Evolutionary conservation across 2,113 vertebrate species (phyloP).

Genomic region (Axis porcinus): DNA sequence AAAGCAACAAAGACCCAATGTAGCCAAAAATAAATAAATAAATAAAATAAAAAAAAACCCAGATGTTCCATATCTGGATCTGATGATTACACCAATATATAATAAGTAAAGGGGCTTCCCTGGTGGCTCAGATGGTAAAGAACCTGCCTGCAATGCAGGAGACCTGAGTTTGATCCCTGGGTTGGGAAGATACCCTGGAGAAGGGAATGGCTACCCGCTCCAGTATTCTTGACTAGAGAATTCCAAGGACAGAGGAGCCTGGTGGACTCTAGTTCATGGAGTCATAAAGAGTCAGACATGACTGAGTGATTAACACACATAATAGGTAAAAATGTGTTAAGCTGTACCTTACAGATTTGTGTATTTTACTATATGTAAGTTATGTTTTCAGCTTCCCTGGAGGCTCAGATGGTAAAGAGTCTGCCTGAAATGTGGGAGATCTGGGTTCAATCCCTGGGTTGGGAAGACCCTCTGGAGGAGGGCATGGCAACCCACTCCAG

Average conservation of each 20-base stretch:
- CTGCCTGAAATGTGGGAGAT: not conserved
- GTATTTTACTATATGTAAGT: not conserved
- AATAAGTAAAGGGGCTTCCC: not conserved
- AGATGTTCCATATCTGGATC: not conserved
- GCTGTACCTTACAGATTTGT: not conserved
- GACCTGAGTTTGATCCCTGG: not conserved
- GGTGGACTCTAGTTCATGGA: not conserved
- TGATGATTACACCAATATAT: not conserved
- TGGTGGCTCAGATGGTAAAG: not conserved
- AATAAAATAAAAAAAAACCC: not conserved
- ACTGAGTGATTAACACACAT: not conserved
- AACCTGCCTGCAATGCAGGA: not conserved
- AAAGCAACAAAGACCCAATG: not conserved
- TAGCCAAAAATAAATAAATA: not conserved
- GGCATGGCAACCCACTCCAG: not conserved
- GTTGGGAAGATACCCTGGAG: not conserved
- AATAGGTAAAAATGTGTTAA: not conserved
- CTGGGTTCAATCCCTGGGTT: not conserved
- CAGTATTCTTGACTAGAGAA: not conserved
- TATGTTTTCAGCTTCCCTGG: not conserved
- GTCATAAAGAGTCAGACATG: not conserved
- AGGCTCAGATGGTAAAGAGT: not conserved
- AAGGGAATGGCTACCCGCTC: not conserved
- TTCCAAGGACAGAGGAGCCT: too few relatives aligned
- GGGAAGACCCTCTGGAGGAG: not conserved